phyloP scores from a whole-genome alignment of 2,797 vertebrate genomes.

The Cheirogaleus major region DNA sequence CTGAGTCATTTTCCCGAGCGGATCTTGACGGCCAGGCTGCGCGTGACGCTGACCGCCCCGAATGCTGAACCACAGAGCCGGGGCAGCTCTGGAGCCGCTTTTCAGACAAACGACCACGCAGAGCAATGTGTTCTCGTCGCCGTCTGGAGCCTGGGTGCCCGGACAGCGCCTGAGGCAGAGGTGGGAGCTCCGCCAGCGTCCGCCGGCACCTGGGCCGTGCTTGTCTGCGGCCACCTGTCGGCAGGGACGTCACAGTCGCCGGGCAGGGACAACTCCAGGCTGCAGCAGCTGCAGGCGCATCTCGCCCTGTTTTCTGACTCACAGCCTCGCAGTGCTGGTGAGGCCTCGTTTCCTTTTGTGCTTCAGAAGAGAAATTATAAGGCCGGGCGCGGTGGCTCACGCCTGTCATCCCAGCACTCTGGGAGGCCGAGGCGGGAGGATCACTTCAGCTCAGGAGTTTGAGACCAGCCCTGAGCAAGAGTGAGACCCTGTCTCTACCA shows the following conservation, averaged over 20 bases:
- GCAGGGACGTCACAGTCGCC: neutral
- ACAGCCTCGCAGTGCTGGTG: neutral
- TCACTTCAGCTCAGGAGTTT: too few species aligned
- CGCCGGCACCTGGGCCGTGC: neutral
- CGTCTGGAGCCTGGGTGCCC: neutral
- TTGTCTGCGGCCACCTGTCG: neutral
- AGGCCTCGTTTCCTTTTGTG: constrained; percentile 10
- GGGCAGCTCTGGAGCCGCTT: neutral
- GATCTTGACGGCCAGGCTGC: neutral
- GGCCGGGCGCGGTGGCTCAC: too few species aligned
- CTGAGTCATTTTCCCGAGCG: neutral
- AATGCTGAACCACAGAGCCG: neutral
- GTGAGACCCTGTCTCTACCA: too few species aligned
- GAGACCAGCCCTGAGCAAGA: too few species aligned
- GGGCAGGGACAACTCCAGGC: constrained; percentile 9
- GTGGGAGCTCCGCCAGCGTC: neutral
- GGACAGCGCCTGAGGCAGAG: neutral
- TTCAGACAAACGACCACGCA: constrained; percentile 4
- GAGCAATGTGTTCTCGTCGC: neutral
- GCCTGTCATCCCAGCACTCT: too few species aligned
- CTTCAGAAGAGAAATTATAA: constrained; percentile 15
- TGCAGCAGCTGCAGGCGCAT: neutral
- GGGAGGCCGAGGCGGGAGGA: too few species aligned
- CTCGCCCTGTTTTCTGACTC: constrained; percentile 32
- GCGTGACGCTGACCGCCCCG: neutral